Evolutionary conservation across 2,113 vertebrate genomes (phyloP), one percentile per base, ranked within the genome.

Genomic region (Ophthalmolycus amberensis): DNA sequence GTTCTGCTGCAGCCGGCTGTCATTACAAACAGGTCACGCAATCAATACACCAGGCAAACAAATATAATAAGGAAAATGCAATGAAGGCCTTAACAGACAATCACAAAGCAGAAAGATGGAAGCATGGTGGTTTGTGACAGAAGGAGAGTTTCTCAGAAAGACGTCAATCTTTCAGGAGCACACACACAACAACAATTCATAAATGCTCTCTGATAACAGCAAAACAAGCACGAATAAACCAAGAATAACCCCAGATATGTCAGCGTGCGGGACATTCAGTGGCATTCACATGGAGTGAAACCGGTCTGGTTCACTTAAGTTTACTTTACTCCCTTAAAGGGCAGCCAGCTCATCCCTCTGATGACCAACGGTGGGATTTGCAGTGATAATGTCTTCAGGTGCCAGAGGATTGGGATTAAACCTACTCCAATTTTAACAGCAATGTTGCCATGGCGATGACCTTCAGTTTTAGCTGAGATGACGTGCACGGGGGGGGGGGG

Each of bases 371-470:
- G 81, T 82, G 54, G 91, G 94, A 93, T 94, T 95, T 92, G 83
- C 48, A 48, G 85, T 85, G 90, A 95, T 94, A 94, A 94, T 93
- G 89, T 93, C 91, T 92, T 93, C 83, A 90, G 91, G 90, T 92
- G 88, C 88, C 85, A 92, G 89, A 89, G 88, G 90, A 93, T 94
- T 93, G 90, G 91, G 92, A 93, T 94, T 92, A 93, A 94, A 89
- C 72, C 92, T 86, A 90, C 85, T 93, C 84, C 90, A 88, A 93
- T 94, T 94, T 89, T 89, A 91, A 91, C 83, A 80, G 88, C 80
- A 87, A 91, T 90, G 91, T 94, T 92, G 84, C 93, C 85, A 93
- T 94, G 89, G 91, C 54, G 72, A 94, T 94, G 90, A 95, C 94
- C 92, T 95, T 95, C 88, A 91, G 83, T 88, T 85, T 89, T 84